phyloP scores from a whole-genome alignment of 2,113 vertebrate genomes.

The Hemiprocne comata region DNA sequence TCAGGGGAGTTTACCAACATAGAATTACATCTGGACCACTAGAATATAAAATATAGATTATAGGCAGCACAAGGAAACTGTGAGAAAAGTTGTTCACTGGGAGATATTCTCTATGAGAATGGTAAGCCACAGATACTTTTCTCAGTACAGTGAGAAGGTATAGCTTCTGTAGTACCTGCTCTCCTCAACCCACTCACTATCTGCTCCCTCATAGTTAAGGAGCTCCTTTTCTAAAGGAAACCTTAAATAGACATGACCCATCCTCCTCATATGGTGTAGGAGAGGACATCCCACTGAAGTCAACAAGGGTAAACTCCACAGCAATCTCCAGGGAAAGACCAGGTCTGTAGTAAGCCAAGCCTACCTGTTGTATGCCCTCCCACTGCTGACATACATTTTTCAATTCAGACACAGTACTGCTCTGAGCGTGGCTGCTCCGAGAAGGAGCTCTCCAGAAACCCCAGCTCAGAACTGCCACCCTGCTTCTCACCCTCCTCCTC shows the following conservation, averaged over 20 bases:
- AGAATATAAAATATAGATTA: neutral
- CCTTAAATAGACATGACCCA: neutral
- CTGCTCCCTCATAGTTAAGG: neutral
- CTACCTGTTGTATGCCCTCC: neutral
- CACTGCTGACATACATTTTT: neutral
- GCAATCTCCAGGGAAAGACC: neutral
- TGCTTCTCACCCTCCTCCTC: neutral
- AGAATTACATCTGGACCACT: neutral
- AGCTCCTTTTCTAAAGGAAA: neutral
- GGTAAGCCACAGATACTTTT: neutral
- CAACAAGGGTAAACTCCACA: neutral
- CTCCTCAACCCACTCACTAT: neutral
- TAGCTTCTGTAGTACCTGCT: neutral
- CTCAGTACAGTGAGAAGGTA: neutral
- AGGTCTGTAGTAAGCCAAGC: neutral
- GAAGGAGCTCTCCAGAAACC: neutral
- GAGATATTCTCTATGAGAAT: neutral
- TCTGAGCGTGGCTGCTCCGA: neutral
- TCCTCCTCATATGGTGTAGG: neutral
- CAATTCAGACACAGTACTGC: neutral
- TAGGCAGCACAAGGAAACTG: neutral
- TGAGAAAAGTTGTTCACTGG: neutral
- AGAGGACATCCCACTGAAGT: neutral
- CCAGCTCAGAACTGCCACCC: neutral
- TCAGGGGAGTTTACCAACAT: neutral